phyloP scores from a whole-genome alignment of 2,113 vertebrate genomes.

The Oncorhynchus clarkii region DNA sequence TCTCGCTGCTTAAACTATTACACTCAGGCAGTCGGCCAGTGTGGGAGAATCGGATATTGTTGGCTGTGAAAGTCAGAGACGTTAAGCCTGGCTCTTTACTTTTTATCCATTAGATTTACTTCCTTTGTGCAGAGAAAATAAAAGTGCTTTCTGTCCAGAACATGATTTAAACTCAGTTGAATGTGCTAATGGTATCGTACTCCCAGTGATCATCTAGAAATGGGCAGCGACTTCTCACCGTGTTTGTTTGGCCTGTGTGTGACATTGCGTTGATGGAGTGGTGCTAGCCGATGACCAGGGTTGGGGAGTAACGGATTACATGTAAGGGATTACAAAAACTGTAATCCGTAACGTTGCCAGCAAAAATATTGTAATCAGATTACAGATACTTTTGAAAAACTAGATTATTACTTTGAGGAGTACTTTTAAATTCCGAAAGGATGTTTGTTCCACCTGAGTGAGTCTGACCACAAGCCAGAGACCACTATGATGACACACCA shows the following conservation, averaged over 20 bases:
- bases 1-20: constrained; percentile 58
- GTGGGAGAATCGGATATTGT: constrained; percentile 54
- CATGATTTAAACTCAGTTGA: constrained; percentile 57
- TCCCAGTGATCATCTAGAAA: constrained; percentile 27
- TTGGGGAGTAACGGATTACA: too few relatives aligned
- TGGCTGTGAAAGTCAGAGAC: constrained; percentile 38
- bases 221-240: constrained; percentile 17
- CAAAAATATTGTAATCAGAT: too few relatives aligned
- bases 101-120: constrained; percentile 56
- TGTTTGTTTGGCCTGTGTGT: constrained; percentile 3
- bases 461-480: too few relatives aligned
- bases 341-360: too few relatives aligned
- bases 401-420: too few relatives aligned
- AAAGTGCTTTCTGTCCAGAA: constrained; percentile 33
- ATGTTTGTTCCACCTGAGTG: too few relatives aligned
- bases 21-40: constrained; percentile 38
- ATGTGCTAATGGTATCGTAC: constrained; percentile 44
- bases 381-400: too few relatives aligned
- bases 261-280: neutral
- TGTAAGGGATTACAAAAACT: too few relatives aligned
- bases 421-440: too few relatives aligned
- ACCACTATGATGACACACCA: too few relatives aligned
- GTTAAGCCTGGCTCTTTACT: constrained; percentile 31
- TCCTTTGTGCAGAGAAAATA: constrained; percentile 42
- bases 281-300: neutral